Evolutionary conservation across 2,888 invertebrate species (phyloP).

Genomic region (Linyphia triangularis): DNA sequence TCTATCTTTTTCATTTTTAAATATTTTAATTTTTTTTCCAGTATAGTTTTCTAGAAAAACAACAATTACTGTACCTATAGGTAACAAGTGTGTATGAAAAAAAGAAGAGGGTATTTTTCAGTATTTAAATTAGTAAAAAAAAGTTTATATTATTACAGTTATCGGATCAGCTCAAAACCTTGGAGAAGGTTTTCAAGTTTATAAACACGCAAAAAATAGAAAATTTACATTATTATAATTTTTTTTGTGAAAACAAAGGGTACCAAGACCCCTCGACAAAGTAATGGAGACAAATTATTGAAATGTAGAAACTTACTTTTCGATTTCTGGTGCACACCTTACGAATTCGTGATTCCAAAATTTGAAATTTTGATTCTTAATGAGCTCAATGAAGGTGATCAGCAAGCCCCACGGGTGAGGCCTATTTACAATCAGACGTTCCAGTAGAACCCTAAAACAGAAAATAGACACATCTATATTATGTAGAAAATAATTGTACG

Average conservation of each 20-base stretch:
- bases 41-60: too few relatives aligned
- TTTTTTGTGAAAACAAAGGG: not conserved
- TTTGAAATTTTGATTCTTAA: constrained; percentile 98
- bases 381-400: constrained; percentile 99
- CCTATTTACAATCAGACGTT: constrained; percentile 97
- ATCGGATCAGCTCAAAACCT: too few relatives aligned
- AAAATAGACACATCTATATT: not conserved
- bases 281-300: not conserved
- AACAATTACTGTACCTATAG: too few relatives aligned
- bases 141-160: too few relatives aligned
- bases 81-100: too few relatives aligned
- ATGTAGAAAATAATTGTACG: too few relatives aligned
- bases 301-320: constrained; percentile 98
- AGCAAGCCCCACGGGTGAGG: constrained; percentile 99
- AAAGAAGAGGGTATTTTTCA: not conserved
- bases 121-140: too few relatives aligned
- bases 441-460: constrained; percentile 88
- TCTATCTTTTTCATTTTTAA: too few relatives aligned
- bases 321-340: constrained; percentile 99
- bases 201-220: too few relatives aligned
- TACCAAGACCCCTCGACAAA: not conserved
- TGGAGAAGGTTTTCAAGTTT: not conserved
- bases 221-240: not conserved
- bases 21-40: too few relatives aligned
- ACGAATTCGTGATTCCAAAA: constrained; percentile 99